Evolutionary conservation across 2,888 invertebrate genomes (phyloP).

Genomic region (Nemurella pictetii): DNA sequence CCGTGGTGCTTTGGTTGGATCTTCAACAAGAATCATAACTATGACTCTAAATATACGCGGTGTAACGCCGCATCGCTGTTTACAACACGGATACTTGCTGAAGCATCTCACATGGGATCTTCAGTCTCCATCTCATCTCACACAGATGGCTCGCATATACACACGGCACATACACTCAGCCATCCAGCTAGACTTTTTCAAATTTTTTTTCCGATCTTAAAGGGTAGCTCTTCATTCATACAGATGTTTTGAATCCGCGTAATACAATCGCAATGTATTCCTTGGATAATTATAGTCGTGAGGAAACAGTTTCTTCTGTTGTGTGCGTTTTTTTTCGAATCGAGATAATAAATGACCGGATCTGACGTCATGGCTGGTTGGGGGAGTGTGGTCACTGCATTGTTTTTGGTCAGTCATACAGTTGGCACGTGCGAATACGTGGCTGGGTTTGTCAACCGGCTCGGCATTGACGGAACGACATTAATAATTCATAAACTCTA

Average conservation of each 20-base stretch:
- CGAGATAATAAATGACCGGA: constrained; percentile 26
- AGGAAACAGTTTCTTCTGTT: constrained; percentile 11
- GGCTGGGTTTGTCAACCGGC: neutral
- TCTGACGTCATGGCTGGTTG: constrained; percentile 18
- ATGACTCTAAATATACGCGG: neutral
- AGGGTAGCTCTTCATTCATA: neutral
- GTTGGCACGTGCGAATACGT: constrained; percentile 15
- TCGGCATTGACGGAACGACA: neutral
- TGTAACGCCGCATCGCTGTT: neutral
- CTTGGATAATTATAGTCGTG: neutral
- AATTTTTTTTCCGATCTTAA: neutral
- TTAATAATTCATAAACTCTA: neutral
- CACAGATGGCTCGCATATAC: constrained; percentile 17
- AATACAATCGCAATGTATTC: constrained; percentile 18
- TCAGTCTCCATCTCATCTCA: neutral
- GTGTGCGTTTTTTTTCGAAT: neutral
- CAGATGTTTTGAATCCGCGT: constrained; percentile 25
- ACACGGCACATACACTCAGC: neutral
- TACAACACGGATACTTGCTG: neutral
- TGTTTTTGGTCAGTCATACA: neutral
- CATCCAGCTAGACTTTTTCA: neutral
- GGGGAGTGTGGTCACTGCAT: constrained; percentile 17
- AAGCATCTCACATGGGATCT: neutral
- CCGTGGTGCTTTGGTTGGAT: neutral
- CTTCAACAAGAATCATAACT: neutral